Percentiles rank a stretch among this genome's conserved stretches.
phyloP scores from a whole-genome alignment of 1,140 invertebrate genomes.

The Heliconius nattereri region DNA sequence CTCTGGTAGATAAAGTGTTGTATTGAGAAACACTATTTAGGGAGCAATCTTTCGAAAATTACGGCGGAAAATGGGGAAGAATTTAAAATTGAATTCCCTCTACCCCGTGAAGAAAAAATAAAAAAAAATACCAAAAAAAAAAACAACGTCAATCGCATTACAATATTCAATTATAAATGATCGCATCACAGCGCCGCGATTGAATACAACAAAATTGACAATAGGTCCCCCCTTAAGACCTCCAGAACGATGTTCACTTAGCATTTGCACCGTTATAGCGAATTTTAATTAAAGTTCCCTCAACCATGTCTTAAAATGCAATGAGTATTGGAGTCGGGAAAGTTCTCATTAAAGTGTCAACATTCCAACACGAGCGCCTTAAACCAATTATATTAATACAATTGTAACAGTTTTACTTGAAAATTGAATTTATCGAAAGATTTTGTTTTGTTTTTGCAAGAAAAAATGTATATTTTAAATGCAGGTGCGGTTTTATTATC shows the following conservation, averaged over 20 bases:
- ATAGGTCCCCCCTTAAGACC: conserved; percentile 24
- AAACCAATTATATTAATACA: conserved; percentile 9
- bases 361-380: conserved; percentile 13
- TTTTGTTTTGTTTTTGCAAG: background rate
- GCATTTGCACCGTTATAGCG: conserved; percentile 30
- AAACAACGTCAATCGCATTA: background rate
- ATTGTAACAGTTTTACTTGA: background rate
- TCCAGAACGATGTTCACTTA: conserved; percentile 27
- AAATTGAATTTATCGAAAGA: background rate
- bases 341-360: conserved; percentile 29
- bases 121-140: background rate
- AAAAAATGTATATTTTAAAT: too few species aligned
- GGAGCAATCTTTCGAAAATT: too few species aligned
- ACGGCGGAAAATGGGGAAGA: too few species aligned
- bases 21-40: too few species aligned
- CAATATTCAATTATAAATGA: conserved; percentile 20
- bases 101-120: too few species aligned
- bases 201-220: conserved; percentile 12
- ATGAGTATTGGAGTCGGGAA: conserved; percentile 22
- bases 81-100: too few species aligned
- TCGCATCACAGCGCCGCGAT: background rate
- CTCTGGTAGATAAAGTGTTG: too few species aligned
- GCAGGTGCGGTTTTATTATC: too few species aligned
- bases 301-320: conserved; percentile 31
- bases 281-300: conserved; percentile 35